phyloP scores from a whole-genome alignment of 2,797 vertebrate genomes.

The Alauda arvensis region DNA sequence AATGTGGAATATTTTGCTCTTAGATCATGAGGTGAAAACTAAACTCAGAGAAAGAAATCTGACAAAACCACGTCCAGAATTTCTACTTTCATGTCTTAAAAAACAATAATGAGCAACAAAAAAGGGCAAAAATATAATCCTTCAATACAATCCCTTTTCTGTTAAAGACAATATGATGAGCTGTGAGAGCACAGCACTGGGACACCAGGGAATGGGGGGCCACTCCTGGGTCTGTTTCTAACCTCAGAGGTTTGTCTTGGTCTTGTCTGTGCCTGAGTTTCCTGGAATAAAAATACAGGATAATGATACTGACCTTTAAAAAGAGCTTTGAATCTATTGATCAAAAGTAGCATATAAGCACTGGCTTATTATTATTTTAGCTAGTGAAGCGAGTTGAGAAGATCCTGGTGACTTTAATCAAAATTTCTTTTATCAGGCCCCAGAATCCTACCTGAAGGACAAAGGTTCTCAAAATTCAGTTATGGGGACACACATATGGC shows the following conservation, averaged over 20 bases:
- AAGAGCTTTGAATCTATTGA: slow-evolving; percentile 17
- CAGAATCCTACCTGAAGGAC: background rate
- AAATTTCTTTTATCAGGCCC: background rate
- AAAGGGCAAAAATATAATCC: background rate
- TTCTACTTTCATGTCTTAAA: background rate
- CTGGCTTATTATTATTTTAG: slow-evolving; percentile 22
- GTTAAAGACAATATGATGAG: background rate
- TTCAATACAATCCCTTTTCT: background rate
- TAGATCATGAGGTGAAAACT: background rate
- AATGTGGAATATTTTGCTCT: background rate
- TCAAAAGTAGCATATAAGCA: background rate
- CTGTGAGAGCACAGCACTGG: background rate
- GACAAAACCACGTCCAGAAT: background rate
- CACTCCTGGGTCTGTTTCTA: background rate
- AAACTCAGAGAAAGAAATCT: background rate
- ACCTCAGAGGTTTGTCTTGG: background rate
- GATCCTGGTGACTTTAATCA: background rate
- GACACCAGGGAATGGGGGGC: background rate
- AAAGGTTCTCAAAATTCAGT: background rate
- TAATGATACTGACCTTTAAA: slow-evolving; percentile 28
- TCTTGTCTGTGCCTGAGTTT: background rate
- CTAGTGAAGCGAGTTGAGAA: slow-evolving; percentile 27
- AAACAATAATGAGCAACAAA: background rate
- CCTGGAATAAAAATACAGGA: background rate
- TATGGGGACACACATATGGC: background rate